Evolutionary conservation across 2,797 vertebrate species (phyloP).

Genomic region (Protosalanx chinensis): DNA sequence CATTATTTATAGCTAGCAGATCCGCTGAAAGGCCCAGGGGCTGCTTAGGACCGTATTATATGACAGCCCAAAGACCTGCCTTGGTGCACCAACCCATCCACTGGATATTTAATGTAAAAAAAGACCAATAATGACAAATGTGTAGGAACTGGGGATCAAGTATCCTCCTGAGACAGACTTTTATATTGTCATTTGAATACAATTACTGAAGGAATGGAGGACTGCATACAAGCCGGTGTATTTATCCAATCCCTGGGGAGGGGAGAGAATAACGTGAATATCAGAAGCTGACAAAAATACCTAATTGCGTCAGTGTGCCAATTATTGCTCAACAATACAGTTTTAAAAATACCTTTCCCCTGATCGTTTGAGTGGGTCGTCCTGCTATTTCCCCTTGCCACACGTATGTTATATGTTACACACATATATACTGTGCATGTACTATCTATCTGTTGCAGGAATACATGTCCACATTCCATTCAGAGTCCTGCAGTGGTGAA

Average conservation of each 20-base stretch:
- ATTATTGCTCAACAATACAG: not conserved
- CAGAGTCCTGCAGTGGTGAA: not conserved
- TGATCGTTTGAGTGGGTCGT: not conserved
- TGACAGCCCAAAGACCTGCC: conserved; percentile 51
- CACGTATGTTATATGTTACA: too few species aligned
- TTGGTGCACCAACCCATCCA: conserved; percentile 28
- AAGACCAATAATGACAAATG: conserved; percentile 5
- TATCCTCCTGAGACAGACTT: conserved; percentile 15
- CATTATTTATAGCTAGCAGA: conserved; percentile 70
- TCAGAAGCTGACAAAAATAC: conserved; percentile 2
- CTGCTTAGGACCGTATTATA: conserved; percentile 63
- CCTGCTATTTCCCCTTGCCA: too few species aligned
- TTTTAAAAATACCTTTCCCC: not conserved
- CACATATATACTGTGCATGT: not conserved
- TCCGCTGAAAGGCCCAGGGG: conserved; percentile 54
- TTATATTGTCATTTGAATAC: conserved; percentile 27
- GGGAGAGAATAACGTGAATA: not conserved
- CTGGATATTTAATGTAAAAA: conserved; percentile 28
- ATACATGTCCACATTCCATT: conserved; percentile 15
- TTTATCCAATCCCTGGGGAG: conserved; percentile 21
- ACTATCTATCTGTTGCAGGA: not conserved
- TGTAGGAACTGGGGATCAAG: conserved; percentile 12
- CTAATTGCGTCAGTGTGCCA: not conserved
- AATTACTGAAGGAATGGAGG: conserved; percentile 21
- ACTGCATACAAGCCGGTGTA: not conserved